phyloP scores from a whole-genome alignment of 2,797 vertebrate genomes.

The Halcyon smyrnensis region DNA sequence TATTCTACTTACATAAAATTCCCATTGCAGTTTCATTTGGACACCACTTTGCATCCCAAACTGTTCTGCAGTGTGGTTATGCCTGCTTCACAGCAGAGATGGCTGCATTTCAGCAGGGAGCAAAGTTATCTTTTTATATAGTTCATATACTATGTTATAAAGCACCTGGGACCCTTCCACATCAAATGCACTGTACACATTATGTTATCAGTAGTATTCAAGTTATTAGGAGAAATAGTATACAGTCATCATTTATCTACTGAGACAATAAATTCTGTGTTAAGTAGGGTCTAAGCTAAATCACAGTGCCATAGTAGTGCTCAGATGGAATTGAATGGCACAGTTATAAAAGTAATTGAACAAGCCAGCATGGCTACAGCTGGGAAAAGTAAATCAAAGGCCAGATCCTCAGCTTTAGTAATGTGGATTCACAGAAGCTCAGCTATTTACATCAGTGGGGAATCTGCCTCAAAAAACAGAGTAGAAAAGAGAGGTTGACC shows the following conservation, averaged over 20 bases:
- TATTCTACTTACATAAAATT: slow-evolving; percentile 61
- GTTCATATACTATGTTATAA: slow-evolving; percentile 52
- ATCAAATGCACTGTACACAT: neutral
- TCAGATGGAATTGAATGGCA: slow-evolving; percentile 57
- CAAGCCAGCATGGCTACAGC: slow-evolving; percentile 31
- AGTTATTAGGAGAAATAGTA: slow-evolving; percentile 55
- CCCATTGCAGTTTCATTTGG: slow-evolving; percentile 55
- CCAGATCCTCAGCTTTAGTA: slow-evolving; percentile 21
- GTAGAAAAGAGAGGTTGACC: slow-evolving; percentile 7
- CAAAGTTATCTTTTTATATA: slow-evolving; percentile 52
- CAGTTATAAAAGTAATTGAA: slow-evolving; percentile 62
- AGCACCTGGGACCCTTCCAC: slow-evolving; percentile 52
- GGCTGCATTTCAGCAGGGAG: slow-evolving; percentile 47
- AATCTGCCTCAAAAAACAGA: neutral
- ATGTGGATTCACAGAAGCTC: neutral
- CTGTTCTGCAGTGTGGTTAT: slow-evolving; percentile 25
- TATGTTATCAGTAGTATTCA: slow-evolving; percentile 48
- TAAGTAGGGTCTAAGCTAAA: slow-evolving; percentile 58
- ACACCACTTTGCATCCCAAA: slow-evolving; percentile 45
- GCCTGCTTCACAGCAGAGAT: slow-evolving; percentile 18
- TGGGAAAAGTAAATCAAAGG: slow-evolving; percentile 62
- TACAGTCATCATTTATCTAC: slow-evolving; percentile 63
- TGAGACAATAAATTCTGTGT: slow-evolving; percentile 58
- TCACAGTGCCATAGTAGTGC: slow-evolving; percentile 34
- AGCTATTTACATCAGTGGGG: neutral